phyloP scores from a whole-genome alignment of 2,113 vertebrate species.

The Paradoxurus hermaphroditus region DNA sequence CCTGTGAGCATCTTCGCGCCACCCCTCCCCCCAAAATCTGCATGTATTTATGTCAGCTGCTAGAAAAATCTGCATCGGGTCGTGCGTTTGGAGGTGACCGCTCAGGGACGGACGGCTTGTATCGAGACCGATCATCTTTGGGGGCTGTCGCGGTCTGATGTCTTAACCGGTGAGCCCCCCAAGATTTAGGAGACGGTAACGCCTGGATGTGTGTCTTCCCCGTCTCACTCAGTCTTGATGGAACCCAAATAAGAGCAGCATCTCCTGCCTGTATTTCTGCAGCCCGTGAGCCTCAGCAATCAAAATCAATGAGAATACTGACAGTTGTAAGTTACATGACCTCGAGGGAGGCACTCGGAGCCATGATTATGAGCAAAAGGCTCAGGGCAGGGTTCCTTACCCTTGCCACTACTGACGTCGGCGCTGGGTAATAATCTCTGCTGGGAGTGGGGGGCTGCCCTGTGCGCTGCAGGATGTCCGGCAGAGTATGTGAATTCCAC shows the following conservation, averaged over 20 bases:
- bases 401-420: background rate
- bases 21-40: background rate
- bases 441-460: background rate
- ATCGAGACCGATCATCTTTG: background rate
- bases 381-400: background rate
- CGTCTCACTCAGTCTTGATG: background rate
- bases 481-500: background rate
- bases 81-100: background rate
- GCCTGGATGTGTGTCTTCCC: too few species aligned
- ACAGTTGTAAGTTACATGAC: background rate
- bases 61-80: background rate
- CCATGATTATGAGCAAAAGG: background rate
- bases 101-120: rapidly evolving
- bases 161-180: too few species aligned
- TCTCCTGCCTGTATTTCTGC: background rate
- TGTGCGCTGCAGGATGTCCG: background rate
- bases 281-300: background rate
- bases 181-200: background rate
- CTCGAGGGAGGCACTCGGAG: background rate
- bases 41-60: background rate
- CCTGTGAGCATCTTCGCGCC: background rate
- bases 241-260: background rate
- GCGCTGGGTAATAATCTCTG: background rate
- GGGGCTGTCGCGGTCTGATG: background rate
- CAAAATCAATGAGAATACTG: background rate